Percentiles rank a stretch among this genome's conserved stretches.
These are phyloP conservation scores for Perca schrenkii DNA, from an alignment of 2,113 vertebrate species.

Conservation along the genomic window DNA sequence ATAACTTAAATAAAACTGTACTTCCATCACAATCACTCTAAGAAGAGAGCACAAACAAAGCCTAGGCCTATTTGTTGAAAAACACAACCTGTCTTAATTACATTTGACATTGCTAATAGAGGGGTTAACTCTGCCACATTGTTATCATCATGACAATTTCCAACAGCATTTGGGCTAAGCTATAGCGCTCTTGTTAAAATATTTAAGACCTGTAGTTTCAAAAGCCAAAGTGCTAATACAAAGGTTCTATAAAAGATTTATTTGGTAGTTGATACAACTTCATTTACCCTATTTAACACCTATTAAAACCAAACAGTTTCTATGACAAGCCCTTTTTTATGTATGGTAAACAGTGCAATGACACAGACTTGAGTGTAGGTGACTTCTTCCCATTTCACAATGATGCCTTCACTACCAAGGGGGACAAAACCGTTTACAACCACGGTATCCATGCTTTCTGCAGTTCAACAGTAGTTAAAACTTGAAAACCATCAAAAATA, in stretches of 20 bases:
- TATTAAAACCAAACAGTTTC: slow-evolving; percentile 22
- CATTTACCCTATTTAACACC: neutral
- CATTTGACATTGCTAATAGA: slow-evolving; percentile 8
- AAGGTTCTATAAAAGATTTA: slow-evolving; percentile 6
- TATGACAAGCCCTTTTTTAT: slow-evolving; percentile 5
- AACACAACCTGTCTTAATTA: neutral
- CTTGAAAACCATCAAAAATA: slow-evolving; percentile 77
- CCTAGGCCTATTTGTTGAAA: neutral
- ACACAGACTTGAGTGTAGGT: slow-evolving; percentile 14
- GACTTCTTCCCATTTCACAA: slow-evolving; percentile 46
- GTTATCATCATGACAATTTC: slow-evolving; percentile 9
- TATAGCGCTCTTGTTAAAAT: neutral
- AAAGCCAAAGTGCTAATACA: slow-evolving; percentile 1
- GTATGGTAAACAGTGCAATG: slow-evolving; percentile 36
- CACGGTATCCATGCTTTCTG: slow-evolving; percentile 35
- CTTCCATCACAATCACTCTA: neutral
- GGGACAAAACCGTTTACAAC: slow-evolving; percentile 32
- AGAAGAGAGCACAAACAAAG: neutral
- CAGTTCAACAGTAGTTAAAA: slow-evolving; percentile 73
- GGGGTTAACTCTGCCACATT: slow-evolving; percentile 17
- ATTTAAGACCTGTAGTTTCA: slow-evolving; percentile 21
- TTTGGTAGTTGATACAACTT: neutral
- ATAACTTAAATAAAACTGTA: neutral
- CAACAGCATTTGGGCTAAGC: neutral
- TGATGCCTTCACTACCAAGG: slow-evolving; percentile 4